phyloP scores from a whole-genome alignment of 2,888 invertebrate species.

The Dione juno region DNA sequence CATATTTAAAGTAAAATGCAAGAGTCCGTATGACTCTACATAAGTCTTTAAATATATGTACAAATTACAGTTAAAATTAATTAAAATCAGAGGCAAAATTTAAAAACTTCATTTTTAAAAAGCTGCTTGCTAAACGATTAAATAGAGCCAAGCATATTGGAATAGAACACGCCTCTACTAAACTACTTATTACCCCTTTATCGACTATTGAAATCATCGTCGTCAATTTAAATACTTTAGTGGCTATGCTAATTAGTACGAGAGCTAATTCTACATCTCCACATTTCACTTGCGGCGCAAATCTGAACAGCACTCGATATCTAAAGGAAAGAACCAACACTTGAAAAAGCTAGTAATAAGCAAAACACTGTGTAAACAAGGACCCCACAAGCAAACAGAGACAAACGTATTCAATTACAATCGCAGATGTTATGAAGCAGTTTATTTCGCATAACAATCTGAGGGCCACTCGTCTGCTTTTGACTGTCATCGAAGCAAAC shows the following conservation, averaged over 20 bases:
- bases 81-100: not conserved
- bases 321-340: conserved; percentile 41
- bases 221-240: conserved; percentile 27
- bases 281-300: conserved; percentile 31
- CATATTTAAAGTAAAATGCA: not conserved
- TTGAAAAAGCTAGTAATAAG: conserved; percentile 46
- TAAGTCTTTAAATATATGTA: not conserved
- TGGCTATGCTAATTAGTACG: conserved; percentile 36
- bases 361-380: conserved; percentile 46
- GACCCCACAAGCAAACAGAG: conserved; percentile 44
- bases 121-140: not conserved
- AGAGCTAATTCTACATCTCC: conserved; percentile 42
- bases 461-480: conserved; percentile 37
- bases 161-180: conserved; percentile 1
- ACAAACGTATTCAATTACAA: conserved; percentile 45
- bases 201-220: conserved; percentile 6
- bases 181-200: conserved; percentile 21
- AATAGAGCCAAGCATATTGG: not conserved
- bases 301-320: conserved; percentile 34
- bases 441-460: conserved; percentile 39
- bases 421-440: conserved; percentile 45
- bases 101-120: not conserved
- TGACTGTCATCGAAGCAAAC: conserved; percentile 34
- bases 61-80: not conserved
- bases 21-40: not conserved